Conservation (phyloP, 1,140 invertebrate genomes). For the Dendrolimus punctatus region DNA sequence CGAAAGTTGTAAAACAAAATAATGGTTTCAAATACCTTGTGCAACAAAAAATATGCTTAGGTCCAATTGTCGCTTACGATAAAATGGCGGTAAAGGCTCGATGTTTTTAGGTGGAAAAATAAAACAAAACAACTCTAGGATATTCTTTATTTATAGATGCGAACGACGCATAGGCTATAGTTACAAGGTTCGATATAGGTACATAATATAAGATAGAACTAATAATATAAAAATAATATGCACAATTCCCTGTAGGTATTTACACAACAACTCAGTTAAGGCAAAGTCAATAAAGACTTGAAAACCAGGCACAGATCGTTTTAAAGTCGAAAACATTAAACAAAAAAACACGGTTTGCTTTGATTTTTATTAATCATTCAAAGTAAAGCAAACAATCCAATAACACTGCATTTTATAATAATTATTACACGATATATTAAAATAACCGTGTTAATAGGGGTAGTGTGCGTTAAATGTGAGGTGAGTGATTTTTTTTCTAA, state of each 20-base stretch:
- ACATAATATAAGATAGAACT: constrained; percentile 27
- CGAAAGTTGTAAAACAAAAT: too few relatives aligned
- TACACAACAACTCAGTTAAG: constrained; percentile 37
- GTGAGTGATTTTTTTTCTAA: too few relatives aligned
- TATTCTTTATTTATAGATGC: constrained; percentile 34
- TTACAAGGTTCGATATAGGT: constrained; percentile 23
- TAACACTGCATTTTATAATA: too few relatives aligned
- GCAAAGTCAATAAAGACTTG: constrained; percentile 6
- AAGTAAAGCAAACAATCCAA: too few relatives aligned
- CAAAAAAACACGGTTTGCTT: neutral
- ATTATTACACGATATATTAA: too few relatives aligned
- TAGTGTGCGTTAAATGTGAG: too few relatives aligned
- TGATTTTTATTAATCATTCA: too few relatives aligned
- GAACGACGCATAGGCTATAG: constrained; percentile 29
- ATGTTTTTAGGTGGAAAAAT: neutral
- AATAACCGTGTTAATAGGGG: too few relatives aligned
- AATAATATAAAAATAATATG: constrained; percentile 35
- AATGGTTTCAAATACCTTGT: too few relatives aligned
- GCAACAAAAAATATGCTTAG: too few relatives aligned
- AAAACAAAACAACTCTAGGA: constrained; percentile 20
- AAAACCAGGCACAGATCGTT: neutral
- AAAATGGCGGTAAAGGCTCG: neutral
- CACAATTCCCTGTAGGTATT: constrained; percentile 47
- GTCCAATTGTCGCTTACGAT: too few relatives aligned
- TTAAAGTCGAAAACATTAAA: neutral